Conservation (phyloP, 2,888 invertebrate genomes). For the Arctia plantaginis region DNA sequence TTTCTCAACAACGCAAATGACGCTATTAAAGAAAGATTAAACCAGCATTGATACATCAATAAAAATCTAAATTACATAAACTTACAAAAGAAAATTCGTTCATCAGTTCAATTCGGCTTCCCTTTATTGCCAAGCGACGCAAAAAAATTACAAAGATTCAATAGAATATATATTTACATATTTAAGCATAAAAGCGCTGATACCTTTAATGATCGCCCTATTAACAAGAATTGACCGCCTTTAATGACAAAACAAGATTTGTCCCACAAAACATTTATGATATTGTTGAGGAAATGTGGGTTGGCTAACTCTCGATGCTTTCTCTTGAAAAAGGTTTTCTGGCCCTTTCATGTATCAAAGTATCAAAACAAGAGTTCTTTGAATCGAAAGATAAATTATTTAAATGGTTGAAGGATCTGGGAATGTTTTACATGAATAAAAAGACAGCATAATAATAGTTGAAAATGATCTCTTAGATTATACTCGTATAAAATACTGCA, state of each 20-base stretch:
- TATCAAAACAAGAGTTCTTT: too few species aligned
- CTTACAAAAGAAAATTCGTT: slow-evolving; percentile 12
- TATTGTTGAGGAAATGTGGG: not conserved
- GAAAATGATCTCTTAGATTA: too few species aligned
- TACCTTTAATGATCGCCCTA: slow-evolving; percentile 15
- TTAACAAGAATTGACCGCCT: slow-evolving; percentile 16
- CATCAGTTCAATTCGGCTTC: slow-evolving; percentile 3
- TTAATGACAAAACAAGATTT: slow-evolving; percentile 23
- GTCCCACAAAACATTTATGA: slow-evolving; percentile 13
- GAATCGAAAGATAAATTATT: too few species aligned
- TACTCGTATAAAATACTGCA: too few species aligned
- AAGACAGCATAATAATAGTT: too few species aligned
- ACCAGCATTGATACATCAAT: not conserved
- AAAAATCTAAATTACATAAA: slow-evolving; percentile 10
- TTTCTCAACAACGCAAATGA: not conserved
- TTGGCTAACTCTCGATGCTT: not conserved
- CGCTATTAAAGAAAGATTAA: not conserved
- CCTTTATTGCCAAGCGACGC: slow-evolving; percentile 9
- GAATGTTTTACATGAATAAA: too few species aligned
- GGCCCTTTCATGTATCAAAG: too few species aligned
- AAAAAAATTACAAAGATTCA: slow-evolving; percentile 17
- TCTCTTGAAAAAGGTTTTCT: not conserved
- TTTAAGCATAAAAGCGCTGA: slow-evolving; percentile 12
- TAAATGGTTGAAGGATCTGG: too few species aligned
- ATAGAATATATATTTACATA: not conserved